Conservation (phyloP, 2,888 invertebrate species). For the Acleris emargana region DNA sequence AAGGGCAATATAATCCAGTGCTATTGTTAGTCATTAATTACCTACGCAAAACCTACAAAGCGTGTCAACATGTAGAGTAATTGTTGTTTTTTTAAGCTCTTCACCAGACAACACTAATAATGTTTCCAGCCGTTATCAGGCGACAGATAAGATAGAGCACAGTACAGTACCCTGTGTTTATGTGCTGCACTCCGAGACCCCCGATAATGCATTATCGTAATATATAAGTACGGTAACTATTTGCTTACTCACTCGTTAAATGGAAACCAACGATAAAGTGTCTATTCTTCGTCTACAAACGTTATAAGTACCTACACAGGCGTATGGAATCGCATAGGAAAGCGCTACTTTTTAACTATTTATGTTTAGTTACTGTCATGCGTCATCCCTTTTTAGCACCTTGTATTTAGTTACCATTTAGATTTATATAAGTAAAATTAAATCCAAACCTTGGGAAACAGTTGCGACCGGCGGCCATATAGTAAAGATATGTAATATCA, state of each 20-base stretch:
- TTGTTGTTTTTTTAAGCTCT: conserved; percentile 29
- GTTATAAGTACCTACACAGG: conserved; percentile 18
- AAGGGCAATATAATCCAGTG: conserved; percentile 46
- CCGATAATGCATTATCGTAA: conserved; percentile 70
- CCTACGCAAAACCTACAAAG: conserved; percentile 13
- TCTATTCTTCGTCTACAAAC: conserved; percentile 58
- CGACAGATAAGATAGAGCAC: conserved; percentile 68
- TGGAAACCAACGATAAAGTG: conserved; percentile 41
- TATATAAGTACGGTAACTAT: conserved; percentile 57
- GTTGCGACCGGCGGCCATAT: no score
- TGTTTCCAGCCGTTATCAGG: conserved; percentile 67
- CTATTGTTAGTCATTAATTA: conserved; percentile 36
- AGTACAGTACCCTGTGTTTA: conserved; percentile 74
- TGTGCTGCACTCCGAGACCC: conserved; percentile 68
- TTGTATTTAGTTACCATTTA: no score
- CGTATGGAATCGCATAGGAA: conserved; percentile 17
- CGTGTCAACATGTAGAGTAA: conserved; percentile 22
- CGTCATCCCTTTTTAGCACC: no score
- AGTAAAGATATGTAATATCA: no score
- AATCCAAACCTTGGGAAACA: no score
- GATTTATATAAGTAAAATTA: no score
- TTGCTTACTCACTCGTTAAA: conserved; percentile 60
- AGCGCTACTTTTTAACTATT: conserved; percentile 25
- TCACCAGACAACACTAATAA: conserved; percentile 57
- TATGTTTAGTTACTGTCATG: conserved; percentile 16